A percentile compares a stretch with the other conserved stretches of the same genome.
phyloP scores from a whole-genome alignment of 2,113 vertebrate species.

The Microcebus lehilahytsara region DNA sequence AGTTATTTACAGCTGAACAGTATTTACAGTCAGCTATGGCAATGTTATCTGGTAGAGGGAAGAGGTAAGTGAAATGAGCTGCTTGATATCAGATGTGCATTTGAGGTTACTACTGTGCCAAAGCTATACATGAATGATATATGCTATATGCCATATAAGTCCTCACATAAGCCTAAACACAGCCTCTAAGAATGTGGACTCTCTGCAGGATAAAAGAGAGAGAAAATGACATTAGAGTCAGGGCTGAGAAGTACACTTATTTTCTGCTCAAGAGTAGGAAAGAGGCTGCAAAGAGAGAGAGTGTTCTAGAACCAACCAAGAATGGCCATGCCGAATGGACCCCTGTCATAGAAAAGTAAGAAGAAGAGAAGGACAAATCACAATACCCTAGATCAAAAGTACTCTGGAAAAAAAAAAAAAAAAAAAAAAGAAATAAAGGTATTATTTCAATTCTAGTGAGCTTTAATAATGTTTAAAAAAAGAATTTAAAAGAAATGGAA shows the following conservation, averaged over 20 bases:
- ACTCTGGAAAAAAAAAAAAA: not conserved
- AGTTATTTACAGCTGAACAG: not conserved
- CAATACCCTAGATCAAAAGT: not conserved
- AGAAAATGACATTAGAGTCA: not conserved
- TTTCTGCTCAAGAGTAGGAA: not conserved
- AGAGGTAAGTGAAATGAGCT: not conserved
- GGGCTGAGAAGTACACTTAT: not conserved
- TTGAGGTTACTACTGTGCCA: not conserved
- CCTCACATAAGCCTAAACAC: not conserved
- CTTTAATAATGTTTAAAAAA: not conserved
- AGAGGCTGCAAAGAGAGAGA: not conserved
- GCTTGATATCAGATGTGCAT: not conserved
- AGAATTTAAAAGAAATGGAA: not conserved
- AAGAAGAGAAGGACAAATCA: not conserved
- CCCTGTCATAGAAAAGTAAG: not conserved
- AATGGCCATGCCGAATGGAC: not conserved
- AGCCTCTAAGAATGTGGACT: not conserved
- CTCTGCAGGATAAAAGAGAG: too few relatives aligned
- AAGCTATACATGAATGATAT: not conserved
- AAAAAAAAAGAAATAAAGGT: too few relatives aligned
- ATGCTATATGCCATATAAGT: not conserved
- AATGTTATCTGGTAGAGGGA: not conserved
- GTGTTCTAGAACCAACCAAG: not conserved
- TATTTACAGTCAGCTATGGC: not conserved
- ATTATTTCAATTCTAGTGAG: not conserved